Base-by-base conservation (phyloP, 2,888 invertebrate genomes). In the Cyaniris semiargus region DNA sequence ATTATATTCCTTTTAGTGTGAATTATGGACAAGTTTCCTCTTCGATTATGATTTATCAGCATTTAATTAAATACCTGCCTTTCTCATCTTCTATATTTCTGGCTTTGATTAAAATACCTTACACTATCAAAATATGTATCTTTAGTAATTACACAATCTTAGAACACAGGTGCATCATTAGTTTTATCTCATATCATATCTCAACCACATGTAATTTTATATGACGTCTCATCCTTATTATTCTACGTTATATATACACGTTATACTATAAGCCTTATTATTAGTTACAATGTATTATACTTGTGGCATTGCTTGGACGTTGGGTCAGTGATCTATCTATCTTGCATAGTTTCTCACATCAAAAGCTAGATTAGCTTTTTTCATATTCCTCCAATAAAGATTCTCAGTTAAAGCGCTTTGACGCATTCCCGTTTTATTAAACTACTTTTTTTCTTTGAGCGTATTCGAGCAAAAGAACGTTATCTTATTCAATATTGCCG, bases 241-340 rank as follows among this genome's bases (percentile, higher is more conserved):
- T n/a, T n/a, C n/a, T n/a, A n/a, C n/a, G n/a, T 60, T 66, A 15
- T 66, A 5, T 66, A 15, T 66, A 5, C 31, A 13, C 15, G 15
- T 15, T 66, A 31, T 15, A 66, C 27, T 27, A 27, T 27, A 66
- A 66, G 60, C 60, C 10, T 60, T 23, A 23, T 21, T 21, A 21
- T 15, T 4, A 66, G 21, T 23, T 13, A 23, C 21, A 60, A 23
- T 60, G 34, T 34, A 21, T 44, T 10, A 10, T 60, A 58, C 60
- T 13, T 5, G 15, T 66, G 66, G 15, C 27, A 15, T 31, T 66
- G 66, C 6, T 66, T 15, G 27, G 18, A 66, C 27, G 21, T 23
- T 60, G 18, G 66, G 66, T 66, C 31, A 66, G 13, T 66, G 66
- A 66, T 66, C 66, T 13, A 66, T 66, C 66, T 13, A 60, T 60